These are phyloP conservation scores for Orthonevra nobilis DNA, from an alignment of 2,888 invertebrate species.

Conservation along the genomic window DNA sequence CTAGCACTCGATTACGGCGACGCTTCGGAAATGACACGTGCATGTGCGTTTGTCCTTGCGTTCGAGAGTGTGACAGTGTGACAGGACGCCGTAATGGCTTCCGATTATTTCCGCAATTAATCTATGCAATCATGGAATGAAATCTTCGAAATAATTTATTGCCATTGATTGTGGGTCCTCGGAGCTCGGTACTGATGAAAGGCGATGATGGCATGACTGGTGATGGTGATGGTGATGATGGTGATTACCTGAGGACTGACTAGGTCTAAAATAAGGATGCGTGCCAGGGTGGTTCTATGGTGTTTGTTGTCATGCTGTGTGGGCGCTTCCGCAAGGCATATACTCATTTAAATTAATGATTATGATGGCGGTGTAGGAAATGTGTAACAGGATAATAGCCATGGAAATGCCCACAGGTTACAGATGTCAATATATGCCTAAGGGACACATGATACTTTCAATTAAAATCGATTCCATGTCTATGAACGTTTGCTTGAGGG, in stretches of 20 bases:
- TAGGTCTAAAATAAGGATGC: background rate
- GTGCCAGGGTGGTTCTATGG: background rate
- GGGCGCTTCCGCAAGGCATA: conserved; percentile 5
- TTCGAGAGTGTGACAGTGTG: conserved; percentile 39
- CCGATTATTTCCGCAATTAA: conserved; percentile 63
- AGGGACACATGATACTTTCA: conserved; percentile 35
- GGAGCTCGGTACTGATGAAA: conserved; percentile 5
- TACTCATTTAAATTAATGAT: conserved; percentile 45
- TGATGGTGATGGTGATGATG: conserved; percentile 48
- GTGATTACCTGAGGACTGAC: conserved; percentile 47
- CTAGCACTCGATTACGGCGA: background rate
- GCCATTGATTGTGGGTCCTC: conserved; percentile 42
- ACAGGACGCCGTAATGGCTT: conserved; percentile 55
- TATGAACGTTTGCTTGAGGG: conserved; percentile 13
- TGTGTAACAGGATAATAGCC: conserved; percentile 30
- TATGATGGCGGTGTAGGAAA: conserved; percentile 12
- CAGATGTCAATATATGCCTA: conserved; percentile 30
- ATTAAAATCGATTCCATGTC: conserved; percentile 31
- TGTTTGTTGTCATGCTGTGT: conserved; percentile 33
- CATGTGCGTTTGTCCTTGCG: conserved; percentile 34
- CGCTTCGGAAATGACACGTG: conserved; percentile 21
- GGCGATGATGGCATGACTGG: conserved; percentile 9
- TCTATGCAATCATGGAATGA: conserved; percentile 54
- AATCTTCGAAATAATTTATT: conserved; percentile 60
- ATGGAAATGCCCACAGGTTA: too few relatives aligned